Conservation (phyloP, 2,797 vertebrate genomes). For the Eulemur rubriventer region DNA sequence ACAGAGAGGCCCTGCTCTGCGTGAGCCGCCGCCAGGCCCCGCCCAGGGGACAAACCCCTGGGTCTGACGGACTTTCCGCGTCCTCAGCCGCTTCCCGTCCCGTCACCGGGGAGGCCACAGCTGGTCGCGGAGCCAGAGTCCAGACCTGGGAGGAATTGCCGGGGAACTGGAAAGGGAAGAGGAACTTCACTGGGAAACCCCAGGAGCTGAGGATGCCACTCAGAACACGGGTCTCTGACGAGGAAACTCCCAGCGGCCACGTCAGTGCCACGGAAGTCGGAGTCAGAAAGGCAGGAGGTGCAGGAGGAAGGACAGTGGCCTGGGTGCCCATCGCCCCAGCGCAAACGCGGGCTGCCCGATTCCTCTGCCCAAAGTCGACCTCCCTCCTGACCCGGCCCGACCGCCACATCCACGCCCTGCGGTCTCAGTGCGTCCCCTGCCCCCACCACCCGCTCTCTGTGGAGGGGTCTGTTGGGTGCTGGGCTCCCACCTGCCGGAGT, state of each 20-base stretch:
- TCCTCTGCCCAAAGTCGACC: neutral
- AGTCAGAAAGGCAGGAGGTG: neutral
- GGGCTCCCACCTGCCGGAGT: too few relatives aligned
- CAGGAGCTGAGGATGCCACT: fast-evolving
- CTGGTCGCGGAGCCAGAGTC: neutral
- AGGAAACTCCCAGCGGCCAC: fast-evolving
- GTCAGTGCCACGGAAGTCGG: too few relatives aligned
- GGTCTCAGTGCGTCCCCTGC: neutral
- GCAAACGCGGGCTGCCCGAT: fast-evolving
- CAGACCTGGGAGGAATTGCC: neutral
- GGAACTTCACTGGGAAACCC: neutral
- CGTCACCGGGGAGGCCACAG: fast-evolving
- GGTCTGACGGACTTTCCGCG: fast-evolving
- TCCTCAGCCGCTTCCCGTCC: fast-evolving
- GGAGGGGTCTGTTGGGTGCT: neutral
- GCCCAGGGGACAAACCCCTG: fast-evolving
- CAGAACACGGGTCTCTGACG: neutral
- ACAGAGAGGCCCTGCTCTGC: fast-evolving
- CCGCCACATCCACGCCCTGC: neutral
- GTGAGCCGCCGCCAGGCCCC: too few relatives aligned
- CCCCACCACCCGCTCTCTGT: neutral
- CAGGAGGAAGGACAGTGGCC: neutral
- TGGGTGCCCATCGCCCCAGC: neutral
- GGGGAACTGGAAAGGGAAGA: too few relatives aligned
- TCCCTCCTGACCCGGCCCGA: neutral